These are phyloP conservation scores for Marisa cornuarietis DNA, from an alignment of 1,140 invertebrate species.

Conservation along the genomic window DNA sequence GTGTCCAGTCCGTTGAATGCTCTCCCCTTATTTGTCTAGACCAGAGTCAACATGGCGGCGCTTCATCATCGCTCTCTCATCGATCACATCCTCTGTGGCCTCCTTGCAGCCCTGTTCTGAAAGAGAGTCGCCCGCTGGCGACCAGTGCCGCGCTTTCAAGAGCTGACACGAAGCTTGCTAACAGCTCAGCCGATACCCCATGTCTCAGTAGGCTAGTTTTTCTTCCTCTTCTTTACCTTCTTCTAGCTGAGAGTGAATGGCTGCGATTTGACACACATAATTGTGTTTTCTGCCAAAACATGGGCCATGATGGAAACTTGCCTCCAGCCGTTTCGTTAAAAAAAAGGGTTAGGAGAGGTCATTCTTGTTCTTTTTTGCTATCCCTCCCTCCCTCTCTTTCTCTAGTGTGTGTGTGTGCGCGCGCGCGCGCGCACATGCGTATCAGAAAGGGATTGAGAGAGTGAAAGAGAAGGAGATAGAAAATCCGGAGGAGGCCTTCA, in stretches of 20 bases:
- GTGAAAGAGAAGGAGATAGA: neutral
- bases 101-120: neutral
- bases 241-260: neutral
- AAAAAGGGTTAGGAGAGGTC: neutral
- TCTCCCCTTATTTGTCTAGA: conserved; percentile 13
- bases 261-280: conserved; percentile 13
- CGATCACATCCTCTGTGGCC: conserved; percentile 6
- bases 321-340: neutral
- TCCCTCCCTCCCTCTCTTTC: neutral
- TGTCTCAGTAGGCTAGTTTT: neutral
- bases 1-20: conserved; percentile 2
- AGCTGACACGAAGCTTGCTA: too few species aligned
- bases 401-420: neutral
- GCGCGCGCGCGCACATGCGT: too few species aligned
- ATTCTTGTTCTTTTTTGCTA: conserved; percentile 7
- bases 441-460: too few species aligned
- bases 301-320: conserved; percentile 1
- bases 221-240: too few species aligned
- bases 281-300: conserved; percentile 17
- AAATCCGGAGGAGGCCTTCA: neutral
- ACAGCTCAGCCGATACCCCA: neutral
- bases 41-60: conserved; percentile 10
- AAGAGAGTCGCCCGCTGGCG: neutral
- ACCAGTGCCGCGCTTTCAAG: neutral
- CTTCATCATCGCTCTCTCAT: conserved; percentile 4